Percentiles rank a stretch among this genome's conserved stretches.
These are phyloP conservation scores for Stenurella melanura DNA, from an alignment of 2,888 invertebrate species.

Conservation along the genomic window DNA sequence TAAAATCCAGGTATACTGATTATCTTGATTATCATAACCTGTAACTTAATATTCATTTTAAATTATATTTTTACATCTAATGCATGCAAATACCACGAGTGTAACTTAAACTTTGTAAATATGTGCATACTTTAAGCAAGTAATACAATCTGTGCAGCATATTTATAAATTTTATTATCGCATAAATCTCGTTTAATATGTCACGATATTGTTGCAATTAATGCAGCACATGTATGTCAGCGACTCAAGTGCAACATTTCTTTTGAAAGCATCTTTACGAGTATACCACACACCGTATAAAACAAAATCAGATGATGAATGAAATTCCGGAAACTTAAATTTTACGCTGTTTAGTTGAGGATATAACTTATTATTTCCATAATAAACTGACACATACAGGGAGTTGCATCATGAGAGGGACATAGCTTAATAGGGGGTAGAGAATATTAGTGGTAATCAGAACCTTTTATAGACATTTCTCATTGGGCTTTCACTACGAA, in stretches of 20 bases:
- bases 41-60: no score
- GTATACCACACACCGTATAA: no score
- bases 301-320: conserved; percentile 7
- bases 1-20: no score
- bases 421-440: no score
- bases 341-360: not conserved
- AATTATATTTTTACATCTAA: no score
- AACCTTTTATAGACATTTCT: no score
- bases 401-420: no score
- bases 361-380: not conserved
- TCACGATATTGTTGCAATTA: not conserved
- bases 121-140: not conserved
- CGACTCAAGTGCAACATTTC: conserved; percentile 2
- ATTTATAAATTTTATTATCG: conserved; percentile 1
- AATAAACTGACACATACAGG: no score
- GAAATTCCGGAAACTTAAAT: conserved; percentile 4
- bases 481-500: no score
- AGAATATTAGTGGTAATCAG: no score
- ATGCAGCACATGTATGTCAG: not conserved
- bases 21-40: no score
- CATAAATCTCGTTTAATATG: not conserved
- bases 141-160: not conserved
- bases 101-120: not conserved
- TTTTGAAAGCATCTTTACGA: not conserved
- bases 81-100: not conserved